Base-by-base conservation (phyloP, 2,113 vertebrate genomes). In the Paracanthobrama guichenoti region DNA sequence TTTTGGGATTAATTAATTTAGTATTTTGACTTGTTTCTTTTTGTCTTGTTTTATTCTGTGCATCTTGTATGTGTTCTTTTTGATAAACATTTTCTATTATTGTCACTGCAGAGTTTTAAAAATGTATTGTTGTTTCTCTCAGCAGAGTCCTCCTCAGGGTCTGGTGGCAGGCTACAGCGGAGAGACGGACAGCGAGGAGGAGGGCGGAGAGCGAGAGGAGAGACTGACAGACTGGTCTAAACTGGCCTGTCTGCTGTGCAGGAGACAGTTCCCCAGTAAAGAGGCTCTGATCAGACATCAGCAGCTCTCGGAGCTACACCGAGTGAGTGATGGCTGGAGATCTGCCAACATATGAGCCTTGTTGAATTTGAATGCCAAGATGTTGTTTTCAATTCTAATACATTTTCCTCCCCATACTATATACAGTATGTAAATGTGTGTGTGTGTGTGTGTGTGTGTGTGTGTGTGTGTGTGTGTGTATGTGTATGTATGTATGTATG, bases 191-290 rank as follows among this genome's bases (percentile, higher is more conserved):
- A 97, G 95, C 0, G 96, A 96, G 39, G 96, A 96, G 55, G 96
- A 97, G 84, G 92, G 91, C 9, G 94, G 93, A 2, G 94, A 95
- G 5, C 92, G 91, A 48, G 94, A 95, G 0, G 96, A 96, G 75
- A 94, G 93, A 79, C 92, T 98, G 86, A 97, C 95, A 0, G 96
- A 97, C 93, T 98, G 97, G 97, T 93, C 93, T 80, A 98, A 98
- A 85, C 90, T 98, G 90, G 96, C 96, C 24, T 98, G 97, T 89
- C 91, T 98, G 73, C 94, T 98, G 28, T 98, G 97, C 89, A 92
- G 96, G 79, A 94, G 97, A 82, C 96, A 97, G 91, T 98, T 98
- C 83, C 96, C 97, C 80, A 97, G 95, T 92, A 98, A 97, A 86
- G 97, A 97, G 78, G 96, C 96, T 0, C 94, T 97, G 4, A 95